These are phyloP conservation scores for Dolichallabes microphthalmus DNA, from an alignment of 2,113 vertebrate genomes.

Conservation along the genomic window DNA sequence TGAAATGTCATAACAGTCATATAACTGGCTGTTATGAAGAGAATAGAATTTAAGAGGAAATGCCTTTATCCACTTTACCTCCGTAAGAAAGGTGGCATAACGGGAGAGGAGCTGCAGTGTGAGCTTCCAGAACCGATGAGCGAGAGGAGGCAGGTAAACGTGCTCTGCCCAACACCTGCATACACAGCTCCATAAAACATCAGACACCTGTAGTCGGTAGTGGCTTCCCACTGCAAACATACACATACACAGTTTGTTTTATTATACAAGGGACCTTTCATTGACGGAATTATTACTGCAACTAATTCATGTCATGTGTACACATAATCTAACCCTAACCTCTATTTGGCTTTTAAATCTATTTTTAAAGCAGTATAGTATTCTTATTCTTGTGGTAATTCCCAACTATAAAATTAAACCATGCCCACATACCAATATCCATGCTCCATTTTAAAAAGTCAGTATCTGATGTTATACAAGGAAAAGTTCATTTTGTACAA, in stretches of 20 bases:
- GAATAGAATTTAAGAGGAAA: neutral
- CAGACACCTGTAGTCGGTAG: constrained; percentile 83
- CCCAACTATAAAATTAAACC: neutral
- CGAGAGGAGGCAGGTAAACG: constrained; percentile 81
- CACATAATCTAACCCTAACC: neutral
- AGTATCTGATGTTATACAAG: neutral
- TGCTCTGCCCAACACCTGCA: constrained; percentile 86
- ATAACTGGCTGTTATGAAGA: no score
- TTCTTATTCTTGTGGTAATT: neutral
- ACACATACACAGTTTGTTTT: constrained; percentile 11
- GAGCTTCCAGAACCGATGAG: constrained; percentile 92
- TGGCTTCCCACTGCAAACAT: constrained; percentile 75
- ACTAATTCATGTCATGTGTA: neutral
- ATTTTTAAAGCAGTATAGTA: neutral
- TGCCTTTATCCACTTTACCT: constrained; percentile 74
- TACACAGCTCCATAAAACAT: constrained; percentile 82
- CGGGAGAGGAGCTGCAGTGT: constrained; percentile 87
- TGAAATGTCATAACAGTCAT: neutral
- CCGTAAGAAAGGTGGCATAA: constrained; percentile 82
- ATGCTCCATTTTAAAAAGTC: neutral
- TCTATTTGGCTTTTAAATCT: neutral
- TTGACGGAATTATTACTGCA: neutral
- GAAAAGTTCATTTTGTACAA: neutral
- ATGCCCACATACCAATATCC: neutral
- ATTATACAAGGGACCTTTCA: neutral